Conservation (phyloP, 2,797 vertebrate genomes). For the Danio choprae region DNA sequence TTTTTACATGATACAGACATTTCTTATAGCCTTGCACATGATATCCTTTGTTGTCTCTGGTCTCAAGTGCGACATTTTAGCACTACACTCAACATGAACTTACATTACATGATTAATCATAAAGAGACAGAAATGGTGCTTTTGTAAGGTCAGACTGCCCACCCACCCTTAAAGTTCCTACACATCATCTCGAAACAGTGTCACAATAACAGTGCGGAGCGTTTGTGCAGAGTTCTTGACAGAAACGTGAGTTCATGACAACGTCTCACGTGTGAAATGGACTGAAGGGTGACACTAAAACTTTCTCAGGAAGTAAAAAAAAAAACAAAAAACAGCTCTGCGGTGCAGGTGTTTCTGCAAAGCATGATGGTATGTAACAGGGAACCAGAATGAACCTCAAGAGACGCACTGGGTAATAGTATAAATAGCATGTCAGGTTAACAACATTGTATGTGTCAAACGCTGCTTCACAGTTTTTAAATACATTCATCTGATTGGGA, state of each 20-base stretch:
- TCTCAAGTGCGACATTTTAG: background rate
- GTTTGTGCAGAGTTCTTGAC: background rate
- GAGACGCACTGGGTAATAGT: slow-evolving; percentile 1
- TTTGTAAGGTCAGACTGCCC: background rate
- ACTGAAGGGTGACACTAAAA: slow-evolving; percentile 62
- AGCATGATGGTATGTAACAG: slow-evolving; percentile 40
- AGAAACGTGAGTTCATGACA: background rate
- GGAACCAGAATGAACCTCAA: slow-evolving; percentile 33
- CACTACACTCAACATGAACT: background rate
- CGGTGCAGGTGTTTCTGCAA: slow-evolving; percentile 50
- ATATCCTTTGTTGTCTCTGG: background rate
- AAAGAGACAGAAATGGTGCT: background rate
- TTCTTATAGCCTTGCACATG: background rate
- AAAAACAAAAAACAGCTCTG: slow-evolving; percentile 53
- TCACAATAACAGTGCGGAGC: slow-evolving; percentile 13
- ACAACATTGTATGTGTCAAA: slow-evolving; percentile 7
- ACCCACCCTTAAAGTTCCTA: background rate
- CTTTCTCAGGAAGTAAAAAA: slow-evolving; percentile 66
- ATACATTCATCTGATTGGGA: background rate
- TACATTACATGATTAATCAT: background rate
- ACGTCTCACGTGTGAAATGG: slow-evolving; percentile 5
- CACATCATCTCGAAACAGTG: slow-evolving; percentile 5
- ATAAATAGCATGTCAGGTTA: slow-evolving; percentile 6
- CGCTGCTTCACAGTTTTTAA: background rate
- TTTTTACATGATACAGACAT: background rate